Conservation (phyloP, 1,140 invertebrate species). For the Calycopis cecrops region DNA sequence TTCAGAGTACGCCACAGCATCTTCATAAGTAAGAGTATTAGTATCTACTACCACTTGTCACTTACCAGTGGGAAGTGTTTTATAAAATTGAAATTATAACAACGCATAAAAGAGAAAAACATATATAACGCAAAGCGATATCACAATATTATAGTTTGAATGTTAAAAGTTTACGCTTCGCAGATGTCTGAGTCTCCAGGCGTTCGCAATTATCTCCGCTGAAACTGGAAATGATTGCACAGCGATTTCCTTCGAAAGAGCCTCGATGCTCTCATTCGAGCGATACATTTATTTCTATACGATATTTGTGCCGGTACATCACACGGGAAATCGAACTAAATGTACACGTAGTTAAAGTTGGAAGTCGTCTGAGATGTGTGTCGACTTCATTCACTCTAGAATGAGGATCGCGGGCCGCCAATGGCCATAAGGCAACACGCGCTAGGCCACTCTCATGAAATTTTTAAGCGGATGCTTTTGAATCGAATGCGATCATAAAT, state of each 20-base stretch:
- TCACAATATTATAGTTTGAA: neutral
- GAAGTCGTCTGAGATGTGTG: neutral
- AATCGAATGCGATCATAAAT: neutral
- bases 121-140: neutral
- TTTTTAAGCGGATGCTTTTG: slow-evolving; percentile 4
- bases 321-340: neutral
- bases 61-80: too few relatives aligned
- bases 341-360: neutral
- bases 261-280: slow-evolving; percentile 9
- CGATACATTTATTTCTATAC: neutral
- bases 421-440: neutral
- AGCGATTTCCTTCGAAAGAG: slow-evolving; percentile 10
- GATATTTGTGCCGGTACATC: neutral
- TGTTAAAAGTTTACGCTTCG: slow-evolving; percentile 1
- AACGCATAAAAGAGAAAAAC: neutral
- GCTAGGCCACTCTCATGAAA: slow-evolving; percentile 2
- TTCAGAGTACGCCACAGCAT: too few relatives aligned
- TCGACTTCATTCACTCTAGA: neutral
- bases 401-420: neutral
- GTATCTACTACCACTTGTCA: too few relatives aligned
- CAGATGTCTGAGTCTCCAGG: neutral
- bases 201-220: slow-evolving; percentile 2
- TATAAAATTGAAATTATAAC: neutral
- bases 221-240: slow-evolving; percentile 11
- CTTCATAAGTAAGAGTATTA: too few relatives aligned